Conservation (phyloP, 2,113 vertebrate genomes). For the Hepsetus odoe region DNA sequence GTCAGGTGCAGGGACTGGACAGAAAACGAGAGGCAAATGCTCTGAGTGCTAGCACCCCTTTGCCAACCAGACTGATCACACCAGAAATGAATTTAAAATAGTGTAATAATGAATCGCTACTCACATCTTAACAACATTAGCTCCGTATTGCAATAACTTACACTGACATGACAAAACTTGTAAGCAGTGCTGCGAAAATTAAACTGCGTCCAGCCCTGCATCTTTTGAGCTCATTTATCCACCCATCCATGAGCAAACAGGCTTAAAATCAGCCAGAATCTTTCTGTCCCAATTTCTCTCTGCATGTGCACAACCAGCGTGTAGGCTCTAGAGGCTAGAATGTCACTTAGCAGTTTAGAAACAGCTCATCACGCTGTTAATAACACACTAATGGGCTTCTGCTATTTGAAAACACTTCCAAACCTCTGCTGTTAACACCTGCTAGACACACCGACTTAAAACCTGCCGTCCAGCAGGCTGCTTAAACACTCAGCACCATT, state of each 20-base stretch:
- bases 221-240: too few relatives aligned
- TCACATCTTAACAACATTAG: too few relatives aligned
- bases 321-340: slow-evolving; percentile 61
- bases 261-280: not conserved
- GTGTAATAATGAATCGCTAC: too few relatives aligned
- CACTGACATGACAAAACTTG: too few relatives aligned
- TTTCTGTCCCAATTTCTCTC: not conserved
- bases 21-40: too few relatives aligned
- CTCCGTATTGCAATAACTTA: too few relatives aligned
- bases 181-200: too few relatives aligned
- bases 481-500: not conserved
- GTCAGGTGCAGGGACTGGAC: too few relatives aligned
- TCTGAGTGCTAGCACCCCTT: too few relatives aligned
- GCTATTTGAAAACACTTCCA: slow-evolving; percentile 80
- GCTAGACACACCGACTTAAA: slow-evolving; percentile 69
- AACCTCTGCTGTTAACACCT: slow-evolving; percentile 79
- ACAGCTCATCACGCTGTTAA: slow-evolving; percentile 86
- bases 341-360: slow-evolving; percentile 81
- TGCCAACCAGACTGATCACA: too few relatives aligned
- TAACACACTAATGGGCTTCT: slow-evolving; percentile 81
- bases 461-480: slow-evolving; percentile 20
- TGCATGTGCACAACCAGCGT: slow-evolving; percentile 38
- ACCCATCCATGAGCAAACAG: not conserved
- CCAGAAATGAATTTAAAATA: too few relatives aligned
- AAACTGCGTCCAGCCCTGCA: too few relatives aligned